Conservation (phyloP, 2,888 invertebrate species). For the Apoda limacodes region DNA sequence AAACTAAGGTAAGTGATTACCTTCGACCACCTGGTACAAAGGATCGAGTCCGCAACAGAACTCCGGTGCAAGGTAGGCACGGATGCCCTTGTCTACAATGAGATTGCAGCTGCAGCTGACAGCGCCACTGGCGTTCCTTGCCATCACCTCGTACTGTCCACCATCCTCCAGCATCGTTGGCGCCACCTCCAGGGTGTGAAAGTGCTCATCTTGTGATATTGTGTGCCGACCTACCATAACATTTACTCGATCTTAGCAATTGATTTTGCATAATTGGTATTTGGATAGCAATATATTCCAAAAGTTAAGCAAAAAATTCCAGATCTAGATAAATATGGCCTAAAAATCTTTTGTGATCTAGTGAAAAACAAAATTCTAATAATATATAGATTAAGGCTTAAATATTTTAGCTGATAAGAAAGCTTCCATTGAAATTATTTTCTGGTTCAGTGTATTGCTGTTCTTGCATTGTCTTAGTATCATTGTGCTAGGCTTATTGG, state of each 20-base stretch:
- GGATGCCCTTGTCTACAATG: slow-evolving; percentile 85
- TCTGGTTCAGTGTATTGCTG: too few relatives aligned
- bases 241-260: too few relatives aligned
- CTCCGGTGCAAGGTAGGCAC: slow-evolving; percentile 83
- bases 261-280: neutral
- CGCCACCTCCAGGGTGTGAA: slow-evolving; percentile 88
- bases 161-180: slow-evolving; percentile 82
- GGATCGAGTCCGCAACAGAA: slow-evolving; percentile 80
- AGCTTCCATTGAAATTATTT: too few relatives aligned
- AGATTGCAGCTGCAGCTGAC: slow-evolving; percentile 82
- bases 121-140: slow-evolving; percentile 84
- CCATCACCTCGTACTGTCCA: slow-evolving; percentile 83
- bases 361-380: too few relatives aligned
- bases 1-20: too few relatives aligned
- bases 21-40: slow-evolving; percentile 70
- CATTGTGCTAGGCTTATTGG: too few relatives aligned
- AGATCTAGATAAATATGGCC: too few relatives aligned
- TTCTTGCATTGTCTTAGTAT: too few relatives aligned
- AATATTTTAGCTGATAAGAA: too few relatives aligned
- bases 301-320: too few relatives aligned
- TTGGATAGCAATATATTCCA: neutral
- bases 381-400: too few relatives aligned
- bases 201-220: slow-evolving; percentile 78
- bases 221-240: slow-evolving; percentile 65
- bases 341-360: too few relatives aligned